Conservation (phyloP, 1,140 invertebrate species). For the Aphaenogaster rudis region DNA sequence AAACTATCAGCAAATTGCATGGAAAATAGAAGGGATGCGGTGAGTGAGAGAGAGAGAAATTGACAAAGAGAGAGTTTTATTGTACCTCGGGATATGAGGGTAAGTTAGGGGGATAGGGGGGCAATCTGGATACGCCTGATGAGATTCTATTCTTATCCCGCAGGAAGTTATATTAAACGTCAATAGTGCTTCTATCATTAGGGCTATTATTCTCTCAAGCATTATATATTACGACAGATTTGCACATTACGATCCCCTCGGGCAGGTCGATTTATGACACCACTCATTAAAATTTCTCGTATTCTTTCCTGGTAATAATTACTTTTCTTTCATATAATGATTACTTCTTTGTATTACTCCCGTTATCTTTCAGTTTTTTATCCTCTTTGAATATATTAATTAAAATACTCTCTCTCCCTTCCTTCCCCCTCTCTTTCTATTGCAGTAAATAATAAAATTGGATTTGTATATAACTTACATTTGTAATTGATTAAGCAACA, state of each 20-base stretch:
- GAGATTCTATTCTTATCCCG: conserved; percentile 72
- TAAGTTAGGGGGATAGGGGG: background rate
- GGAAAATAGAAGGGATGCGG: conserved; percentile 25
- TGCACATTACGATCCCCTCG: conserved; percentile 8
- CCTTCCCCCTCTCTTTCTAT: background rate
- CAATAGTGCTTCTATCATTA: conserved; percentile 51
- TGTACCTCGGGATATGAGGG: background rate
- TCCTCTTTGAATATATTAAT: conserved; percentile 24
- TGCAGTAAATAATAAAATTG: background rate
- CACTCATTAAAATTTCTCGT: conserved; percentile 29
- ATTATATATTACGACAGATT: conserved; percentile 47
- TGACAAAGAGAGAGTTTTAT: conserved; percentile 32
- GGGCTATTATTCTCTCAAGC: conserved; percentile 33
- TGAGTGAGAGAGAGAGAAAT: background rate
- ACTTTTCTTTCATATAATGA: conserved; percentile 25
- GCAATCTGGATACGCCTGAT: conserved; percentile 57
- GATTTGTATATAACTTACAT: background rate
- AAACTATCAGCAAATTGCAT: conserved; percentile 58
- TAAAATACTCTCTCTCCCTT: conserved; percentile 2
- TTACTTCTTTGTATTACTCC: background rate
- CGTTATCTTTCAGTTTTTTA: background rate
- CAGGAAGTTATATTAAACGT: conserved; percentile 69
- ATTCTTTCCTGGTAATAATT: conserved; percentile 26
- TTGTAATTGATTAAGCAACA: conserved; percentile 23
- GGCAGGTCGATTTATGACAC: background rate